A percentile compares a stretch with the other conserved stretches of the same genome.
phyloP scores from a whole-genome alignment of 2,113 vertebrate genomes.

The Hylia prasina region DNA sequence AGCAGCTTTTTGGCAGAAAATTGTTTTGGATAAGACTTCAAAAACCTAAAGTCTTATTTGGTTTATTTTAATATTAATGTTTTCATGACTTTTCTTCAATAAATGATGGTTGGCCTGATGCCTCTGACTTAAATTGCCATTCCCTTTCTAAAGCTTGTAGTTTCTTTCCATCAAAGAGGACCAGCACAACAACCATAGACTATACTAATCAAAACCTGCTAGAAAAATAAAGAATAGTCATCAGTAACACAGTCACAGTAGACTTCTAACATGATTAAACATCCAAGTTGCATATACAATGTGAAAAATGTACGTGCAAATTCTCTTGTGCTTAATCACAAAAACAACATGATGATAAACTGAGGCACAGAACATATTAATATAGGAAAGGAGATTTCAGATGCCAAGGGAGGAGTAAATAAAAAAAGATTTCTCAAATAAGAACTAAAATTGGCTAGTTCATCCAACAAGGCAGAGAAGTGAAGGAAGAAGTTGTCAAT shows the following conservation, averaged over 20 bases:
- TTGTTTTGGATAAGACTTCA: background rate
- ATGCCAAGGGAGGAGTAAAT: background rate
- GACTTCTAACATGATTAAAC: background rate
- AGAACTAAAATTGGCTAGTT: background rate
- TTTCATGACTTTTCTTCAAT: constrained; percentile 2
- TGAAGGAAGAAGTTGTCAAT: background rate
- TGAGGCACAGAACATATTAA: background rate
- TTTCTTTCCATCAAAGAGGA: background rate
- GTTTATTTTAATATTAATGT: background rate
- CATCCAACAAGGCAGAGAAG: background rate
- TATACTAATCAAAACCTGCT: background rate
- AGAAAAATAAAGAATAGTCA: background rate
- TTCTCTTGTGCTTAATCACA: background rate
- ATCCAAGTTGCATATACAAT: background rate
- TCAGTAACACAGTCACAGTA: background rate
- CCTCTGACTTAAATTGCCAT: background rate
- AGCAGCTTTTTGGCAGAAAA: constrained; percentile 17
- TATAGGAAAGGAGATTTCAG: background rate
- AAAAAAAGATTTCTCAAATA: background rate
- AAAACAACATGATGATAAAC: background rate
- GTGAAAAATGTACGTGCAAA: background rate
- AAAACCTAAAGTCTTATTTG: background rate
- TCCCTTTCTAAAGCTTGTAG: background rate
- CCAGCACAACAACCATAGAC: background rate
- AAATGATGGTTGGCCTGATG: background rate